These are phyloP conservation scores for Apotomis betuletana DNA, from an alignment of 2,888 invertebrate species.

Conservation along the genomic window DNA sequence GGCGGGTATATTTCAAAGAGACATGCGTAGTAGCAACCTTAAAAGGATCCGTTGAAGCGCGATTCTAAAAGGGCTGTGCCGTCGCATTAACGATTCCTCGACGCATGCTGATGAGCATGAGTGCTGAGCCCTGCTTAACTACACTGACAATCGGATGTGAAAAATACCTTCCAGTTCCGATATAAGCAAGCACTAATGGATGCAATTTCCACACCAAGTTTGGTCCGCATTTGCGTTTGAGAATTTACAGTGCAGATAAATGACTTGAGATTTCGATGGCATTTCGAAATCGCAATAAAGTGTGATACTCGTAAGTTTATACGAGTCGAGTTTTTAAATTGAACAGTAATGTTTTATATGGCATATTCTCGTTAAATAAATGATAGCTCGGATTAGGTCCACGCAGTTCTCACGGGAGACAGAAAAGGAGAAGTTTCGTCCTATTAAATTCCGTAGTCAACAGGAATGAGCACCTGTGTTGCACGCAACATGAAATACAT, in stretches of 20 bases:
- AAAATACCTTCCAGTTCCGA: conserved; percentile 47
- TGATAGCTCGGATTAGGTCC: conserved; percentile 9
- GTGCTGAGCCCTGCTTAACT: conserved; percentile 44
- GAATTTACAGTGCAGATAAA: conserved; percentile 34
- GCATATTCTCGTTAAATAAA: conserved; percentile 21
- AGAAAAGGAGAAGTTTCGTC: conserved; percentile 1
- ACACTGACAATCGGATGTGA: conserved; percentile 53
- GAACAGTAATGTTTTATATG: conserved; percentile 2
- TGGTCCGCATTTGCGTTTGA: conserved; percentile 33
- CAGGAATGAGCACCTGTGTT: conserved; percentile 24
- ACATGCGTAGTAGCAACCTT: conserved; percentile 58
- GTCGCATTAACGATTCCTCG: conserved; percentile 50
- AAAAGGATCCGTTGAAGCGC: conserved; percentile 57
- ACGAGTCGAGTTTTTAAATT: conserved; percentile 7
- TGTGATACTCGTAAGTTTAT: conserved; percentile 13
- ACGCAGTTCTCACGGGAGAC: conserved; percentile 20
- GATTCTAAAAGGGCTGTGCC: conserved; percentile 59
- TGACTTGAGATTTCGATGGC: conserved; percentile 34
- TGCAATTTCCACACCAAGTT: conserved; percentile 36
- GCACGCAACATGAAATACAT: conserved; percentile 19
- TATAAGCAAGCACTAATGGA: conserved; percentile 40
- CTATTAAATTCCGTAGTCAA: conserved; percentile 16
- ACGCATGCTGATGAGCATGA: conserved; percentile 50
- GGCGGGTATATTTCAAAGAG: conserved; percentile 52
- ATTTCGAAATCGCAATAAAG: conserved; percentile 31